phyloP scores from a whole-genome alignment of 2,888 invertebrate species.

The Pachliopta kotzebuea region DNA sequence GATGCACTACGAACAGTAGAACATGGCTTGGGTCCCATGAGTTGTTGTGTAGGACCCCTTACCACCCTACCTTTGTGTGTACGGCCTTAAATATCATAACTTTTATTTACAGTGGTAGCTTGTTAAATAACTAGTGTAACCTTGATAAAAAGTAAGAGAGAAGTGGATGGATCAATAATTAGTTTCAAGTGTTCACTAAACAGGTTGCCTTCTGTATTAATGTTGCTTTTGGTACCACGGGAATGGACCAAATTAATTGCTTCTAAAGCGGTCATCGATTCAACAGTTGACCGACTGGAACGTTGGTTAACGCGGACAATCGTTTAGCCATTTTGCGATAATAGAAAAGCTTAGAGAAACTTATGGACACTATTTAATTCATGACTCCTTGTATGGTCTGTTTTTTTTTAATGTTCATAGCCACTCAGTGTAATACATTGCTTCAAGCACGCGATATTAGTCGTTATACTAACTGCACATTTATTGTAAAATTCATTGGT shows the following conservation, averaged over 20 bases:
- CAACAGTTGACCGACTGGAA: slow-evolving; percentile 19
- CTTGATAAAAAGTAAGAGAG: neutral
- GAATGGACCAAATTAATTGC: slow-evolving; percentile 23
- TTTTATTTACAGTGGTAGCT: too few relatives aligned
- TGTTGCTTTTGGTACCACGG: slow-evolving; percentile 13
- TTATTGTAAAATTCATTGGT: too few relatives aligned
- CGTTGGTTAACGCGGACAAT: slow-evolving; percentile 13
- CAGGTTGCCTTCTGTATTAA: slow-evolving; percentile 3
- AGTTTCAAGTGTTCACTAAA: neutral
- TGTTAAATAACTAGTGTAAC: too few relatives aligned
- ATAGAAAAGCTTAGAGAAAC: slow-evolving; percentile 43
- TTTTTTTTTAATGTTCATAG: neutral
- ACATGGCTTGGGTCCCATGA: too few relatives aligned
- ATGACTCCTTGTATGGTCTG: neutral
- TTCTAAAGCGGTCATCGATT: slow-evolving; percentile 24
- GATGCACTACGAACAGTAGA: too few relatives aligned
- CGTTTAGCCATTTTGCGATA: slow-evolving; percentile 41
- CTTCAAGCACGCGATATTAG: too few relatives aligned
- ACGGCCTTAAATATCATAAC: too few relatives aligned
- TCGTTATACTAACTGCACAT: too few relatives aligned
- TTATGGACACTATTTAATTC: slow-evolving; percentile 1
- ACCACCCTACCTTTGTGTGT: too few relatives aligned
- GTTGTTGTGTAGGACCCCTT: too few relatives aligned
- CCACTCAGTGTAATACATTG: too few relatives aligned
- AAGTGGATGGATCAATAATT: neutral